Conservation (phyloP, 2,888 invertebrate genomes). For the Thelaira solivaga region DNA sequence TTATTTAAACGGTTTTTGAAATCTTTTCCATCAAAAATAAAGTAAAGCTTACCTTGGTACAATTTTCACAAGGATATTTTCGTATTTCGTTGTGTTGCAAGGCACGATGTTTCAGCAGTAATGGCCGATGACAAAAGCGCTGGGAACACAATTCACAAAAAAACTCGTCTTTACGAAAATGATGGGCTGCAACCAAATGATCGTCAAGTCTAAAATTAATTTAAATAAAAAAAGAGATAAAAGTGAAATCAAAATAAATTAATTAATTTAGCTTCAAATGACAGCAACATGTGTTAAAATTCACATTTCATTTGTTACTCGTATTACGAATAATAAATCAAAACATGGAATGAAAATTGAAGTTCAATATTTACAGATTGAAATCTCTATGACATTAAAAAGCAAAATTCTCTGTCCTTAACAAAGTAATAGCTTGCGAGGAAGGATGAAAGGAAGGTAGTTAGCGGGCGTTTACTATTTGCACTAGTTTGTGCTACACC, state of each 20-base stretch:
- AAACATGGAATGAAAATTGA: neutral
- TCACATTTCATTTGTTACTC: constrained; percentile 50
- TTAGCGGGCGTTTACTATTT: constrained; percentile 42
- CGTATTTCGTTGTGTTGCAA: constrained; percentile 88
- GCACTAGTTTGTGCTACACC: constrained; percentile 36
- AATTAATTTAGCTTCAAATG: constrained; percentile 14
- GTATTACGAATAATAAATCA: neutral
- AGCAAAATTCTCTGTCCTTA: neutral
- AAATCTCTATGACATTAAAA: constrained; percentile 58
- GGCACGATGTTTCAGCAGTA: constrained; percentile 89
- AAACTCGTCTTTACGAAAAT: constrained; percentile 87
- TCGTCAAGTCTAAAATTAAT: constrained; percentile 86
- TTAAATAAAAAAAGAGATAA: neutral
- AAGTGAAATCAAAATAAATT: constrained; percentile 26
- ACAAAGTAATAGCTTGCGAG: too few species aligned
- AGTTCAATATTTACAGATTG: constrained; percentile 60
- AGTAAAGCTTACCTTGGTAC: constrained; percentile 84
- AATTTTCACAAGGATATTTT: constrained; percentile 95
- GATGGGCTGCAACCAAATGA: constrained; percentile 87
- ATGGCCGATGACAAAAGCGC: constrained; percentile 88
- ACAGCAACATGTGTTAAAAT: constrained; percentile 53
- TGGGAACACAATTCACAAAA: constrained; percentile 90
- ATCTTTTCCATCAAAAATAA: neutral
- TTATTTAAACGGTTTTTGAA: too few species aligned
- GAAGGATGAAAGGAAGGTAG: too few species aligned